These are phyloP conservation scores for Dryoscopus gambensis DNA, from an alignment of 2,113 vertebrate genomes.

Conservation along the genomic window DNA sequence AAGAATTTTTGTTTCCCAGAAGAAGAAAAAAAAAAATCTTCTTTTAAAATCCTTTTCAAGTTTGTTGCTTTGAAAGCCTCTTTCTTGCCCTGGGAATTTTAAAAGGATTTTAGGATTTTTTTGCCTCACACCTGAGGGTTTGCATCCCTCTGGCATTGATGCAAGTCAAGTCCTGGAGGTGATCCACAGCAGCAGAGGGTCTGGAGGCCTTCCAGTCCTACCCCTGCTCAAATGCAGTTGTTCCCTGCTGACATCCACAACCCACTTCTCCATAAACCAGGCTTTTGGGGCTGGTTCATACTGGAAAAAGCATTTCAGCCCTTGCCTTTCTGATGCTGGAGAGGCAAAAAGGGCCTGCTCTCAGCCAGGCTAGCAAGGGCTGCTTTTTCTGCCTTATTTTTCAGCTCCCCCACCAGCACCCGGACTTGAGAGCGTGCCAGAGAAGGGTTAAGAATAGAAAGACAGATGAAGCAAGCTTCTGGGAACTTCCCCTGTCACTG, in stretches of 20 bases:
- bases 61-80: background rate
- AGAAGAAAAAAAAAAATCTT: background rate
- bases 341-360: background rate
- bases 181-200: background rate
- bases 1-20: background rate
- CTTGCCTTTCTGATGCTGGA: background rate
- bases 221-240: background rate
- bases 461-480: slow-evolving; percentile 33
- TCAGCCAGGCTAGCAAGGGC: background rate
- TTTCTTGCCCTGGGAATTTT: background rate
- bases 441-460: slow-evolving; percentile 52
- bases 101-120: background rate
- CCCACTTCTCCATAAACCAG: background rate
- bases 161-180: background rate
- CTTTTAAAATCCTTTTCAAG: background rate
- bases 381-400: background rate
- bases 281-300: background rate
- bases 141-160: background rate
- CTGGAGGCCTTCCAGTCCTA: background rate
- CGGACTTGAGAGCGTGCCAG: background rate
- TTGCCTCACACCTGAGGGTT: background rate
- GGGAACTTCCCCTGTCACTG: slow-evolving; percentile 15
- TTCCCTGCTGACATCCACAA: background rate
- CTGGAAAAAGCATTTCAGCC: background rate
- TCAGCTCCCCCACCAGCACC: background rate